Base-by-base conservation (phyloP, 2,888 invertebrate genomes). In the Tetropium fuscum region DNA sequence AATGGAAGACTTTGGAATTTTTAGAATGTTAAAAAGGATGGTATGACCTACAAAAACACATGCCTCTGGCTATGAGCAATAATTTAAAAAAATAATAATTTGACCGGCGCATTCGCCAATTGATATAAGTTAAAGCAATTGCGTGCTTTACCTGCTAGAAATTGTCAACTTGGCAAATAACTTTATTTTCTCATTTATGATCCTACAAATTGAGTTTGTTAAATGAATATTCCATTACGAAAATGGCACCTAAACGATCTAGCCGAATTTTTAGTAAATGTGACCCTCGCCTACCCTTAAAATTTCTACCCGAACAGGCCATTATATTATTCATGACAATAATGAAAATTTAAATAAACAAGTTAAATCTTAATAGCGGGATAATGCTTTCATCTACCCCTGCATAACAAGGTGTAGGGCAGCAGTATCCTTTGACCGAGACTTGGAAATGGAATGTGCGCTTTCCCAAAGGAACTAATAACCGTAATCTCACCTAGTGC, bases 401-500 rank as follows among this genome's bases (percentile, higher is more conserved):
- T 11, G 40, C 16, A 40, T 51, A 40, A 51, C 34, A 48, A 20
- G 36, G 27, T 40, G 51, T 16, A 18, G 22, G 51, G 51, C 40
- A 27, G 40, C 10, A 3, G 11, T 25, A 25, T 34, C 25, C 38
- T 20, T 19, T 25, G 38, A 25, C 38, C 7, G 49, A 38, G 49
- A 18, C 10, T 19, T 13, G 25, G 40, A 51, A 51, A 51, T 51
- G 40, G 40, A 51, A 48, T 48, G 40, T 27, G 40, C 18, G 16
- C 7, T 25, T 15, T 51, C 51, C 40, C 51, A 51, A 51, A 51
- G 51, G 51, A 51, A 51, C 40, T 38, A 51, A 51, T 66, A 66
- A 66, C 54, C 58, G 56, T 61, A 64, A 68, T 68, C 63, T 68
- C 59, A 57, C 55, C 55, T 54, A 57, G 56, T 51, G 55, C 64